Evolutionary conservation across 2,113 vertebrate species (phyloP).

Genomic region (Hypanus sabinus): DNA sequence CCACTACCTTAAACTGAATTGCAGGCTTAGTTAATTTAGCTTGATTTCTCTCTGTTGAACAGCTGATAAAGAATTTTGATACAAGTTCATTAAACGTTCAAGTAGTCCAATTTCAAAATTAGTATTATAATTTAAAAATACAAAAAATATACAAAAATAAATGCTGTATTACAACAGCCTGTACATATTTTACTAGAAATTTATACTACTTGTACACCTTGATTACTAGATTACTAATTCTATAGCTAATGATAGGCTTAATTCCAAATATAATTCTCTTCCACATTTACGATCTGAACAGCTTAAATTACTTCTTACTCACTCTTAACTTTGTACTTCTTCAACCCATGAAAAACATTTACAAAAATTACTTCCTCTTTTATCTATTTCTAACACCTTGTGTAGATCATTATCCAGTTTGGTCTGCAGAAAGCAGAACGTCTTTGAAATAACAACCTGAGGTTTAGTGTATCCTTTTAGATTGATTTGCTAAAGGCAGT

Average conservation of each 20-base stretch:
- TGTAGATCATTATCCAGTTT: background rate
- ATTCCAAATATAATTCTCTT: slow-evolving; percentile 11
- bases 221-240: background rate
- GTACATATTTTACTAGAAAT: background rate
- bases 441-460: background rate
- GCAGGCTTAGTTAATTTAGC: background rate
- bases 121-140: slow-evolving; percentile 29
- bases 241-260: background rate
- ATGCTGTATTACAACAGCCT: background rate
- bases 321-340: background rate
- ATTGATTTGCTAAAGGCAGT: background rate
- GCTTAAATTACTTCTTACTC: background rate
- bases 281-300: background rate
- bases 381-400: background rate
- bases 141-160: slow-evolving; percentile 32
- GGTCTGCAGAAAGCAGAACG: background rate
- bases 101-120: background rate
- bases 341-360: background rate
- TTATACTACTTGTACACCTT: background rate
- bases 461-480: background rate
- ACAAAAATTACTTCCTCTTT: background rate
- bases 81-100: slow-evolving; percentile 9
- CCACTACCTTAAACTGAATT: background rate
- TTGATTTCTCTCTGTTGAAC: background rate
- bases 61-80: background rate